Base-by-base conservation (phyloP, 2,113 vertebrate species). In the Phaethornis superciliosus region DNA sequence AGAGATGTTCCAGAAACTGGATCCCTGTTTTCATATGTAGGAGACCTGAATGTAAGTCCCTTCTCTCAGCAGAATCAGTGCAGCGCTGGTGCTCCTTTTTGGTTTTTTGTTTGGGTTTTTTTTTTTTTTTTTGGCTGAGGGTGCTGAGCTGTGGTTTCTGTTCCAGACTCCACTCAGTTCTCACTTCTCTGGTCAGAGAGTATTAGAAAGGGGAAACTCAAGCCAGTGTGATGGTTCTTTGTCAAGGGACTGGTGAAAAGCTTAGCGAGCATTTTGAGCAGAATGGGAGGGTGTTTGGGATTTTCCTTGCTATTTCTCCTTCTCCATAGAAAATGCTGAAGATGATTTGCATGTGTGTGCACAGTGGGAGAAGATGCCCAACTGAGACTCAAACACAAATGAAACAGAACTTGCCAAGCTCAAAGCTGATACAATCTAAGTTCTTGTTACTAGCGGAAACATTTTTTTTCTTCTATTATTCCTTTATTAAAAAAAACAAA, bases 301-400 rank as follows among this genome's bases (percentile, higher is more conserved):
- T 79, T 78, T 80, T 81, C 8, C 42, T 90, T 87, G 46, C 68
- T 82, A 10, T 85, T 82, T 60, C 67, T 83, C 74, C 46, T 78
- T 42, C 44, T 59, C 37, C 78, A 42, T 54, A 80, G 59, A 92
- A 90, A 79, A 72, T n/a, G 17, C 55, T 89, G 75, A 59, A 76
- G 89, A 95, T 93, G 55, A 77, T 87, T 91, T 85, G 46, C 77
- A 82, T 85, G 47, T 88, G 81, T 87, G 33, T 27, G 33, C 89
- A 76, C 95, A 93, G 91, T 85, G 68, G 87, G 89, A 76, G 51
- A 88, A 71, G 16, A 23, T 77, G 81, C 47, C 89, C 85, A 74
- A 0, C 90, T 78, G 91, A 83, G 88, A 86, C 90, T 46, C 91
- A 95, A 91, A 91, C 68, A 85, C n/a, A 76, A 88, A 88, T 79